Conservation (phyloP, 2,888 invertebrate genomes). For the Lasioglossum marginatum region DNA sequence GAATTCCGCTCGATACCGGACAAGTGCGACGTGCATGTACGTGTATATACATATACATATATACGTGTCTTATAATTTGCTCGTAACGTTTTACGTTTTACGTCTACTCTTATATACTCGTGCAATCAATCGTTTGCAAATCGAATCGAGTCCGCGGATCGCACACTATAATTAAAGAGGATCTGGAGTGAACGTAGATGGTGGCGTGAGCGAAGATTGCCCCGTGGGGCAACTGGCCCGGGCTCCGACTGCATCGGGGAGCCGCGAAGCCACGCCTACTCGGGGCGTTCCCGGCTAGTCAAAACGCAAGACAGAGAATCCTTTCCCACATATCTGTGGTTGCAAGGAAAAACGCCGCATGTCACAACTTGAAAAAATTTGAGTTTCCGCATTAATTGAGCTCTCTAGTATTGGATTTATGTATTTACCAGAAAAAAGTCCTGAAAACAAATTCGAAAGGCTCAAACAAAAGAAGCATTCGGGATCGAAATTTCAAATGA, state of each 20-base stretch:
- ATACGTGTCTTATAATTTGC: not conserved
- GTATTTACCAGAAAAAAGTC: too few species aligned
- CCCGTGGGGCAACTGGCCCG: not conserved
- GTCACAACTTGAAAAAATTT: too few species aligned
- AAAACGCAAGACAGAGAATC: not conserved
- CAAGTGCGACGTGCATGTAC: slow-evolving; percentile 4
- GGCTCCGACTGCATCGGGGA: not conserved
- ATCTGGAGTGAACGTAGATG: slow-evolving; percentile 27
- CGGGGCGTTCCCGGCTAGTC: not conserved
- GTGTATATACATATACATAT: not conserved
- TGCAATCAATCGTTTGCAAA: slow-evolving; percentile 5
- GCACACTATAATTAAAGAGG: slow-evolving; percentile 12
- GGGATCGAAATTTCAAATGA: too few species aligned
- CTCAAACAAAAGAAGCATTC: too few species aligned
- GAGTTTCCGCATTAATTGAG: too few species aligned
- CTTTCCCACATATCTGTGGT: not conserved
- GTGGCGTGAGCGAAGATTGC: not conserved
- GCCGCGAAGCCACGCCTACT: not conserved
- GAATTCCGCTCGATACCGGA: slow-evolving; percentile 34
- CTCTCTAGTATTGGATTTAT: too few species aligned
- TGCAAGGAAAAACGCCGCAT: too few species aligned
- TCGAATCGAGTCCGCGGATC: slow-evolving; percentile 13
- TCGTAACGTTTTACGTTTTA: slow-evolving; percentile 11
- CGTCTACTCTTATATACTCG: not conserved
- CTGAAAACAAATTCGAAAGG: too few species aligned